A percentile compares a stretch with the other conserved stretches of the same genome.
phyloP scores from a whole-genome alignment of 2,888 invertebrate genomes.

The Tromatobia lineatoria region DNA sequence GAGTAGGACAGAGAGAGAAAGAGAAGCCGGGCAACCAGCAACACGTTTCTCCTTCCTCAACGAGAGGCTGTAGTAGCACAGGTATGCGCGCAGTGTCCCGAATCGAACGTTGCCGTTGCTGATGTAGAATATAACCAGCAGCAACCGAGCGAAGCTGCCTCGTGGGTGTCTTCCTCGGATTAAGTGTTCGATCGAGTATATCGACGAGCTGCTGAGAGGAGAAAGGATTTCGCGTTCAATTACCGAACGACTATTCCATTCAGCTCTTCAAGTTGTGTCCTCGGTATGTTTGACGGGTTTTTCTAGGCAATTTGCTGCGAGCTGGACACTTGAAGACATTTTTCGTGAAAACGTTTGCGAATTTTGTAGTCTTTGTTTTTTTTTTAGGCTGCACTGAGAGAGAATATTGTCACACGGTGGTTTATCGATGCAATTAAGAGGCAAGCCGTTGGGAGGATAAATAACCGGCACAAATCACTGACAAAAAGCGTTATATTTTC shows the following conservation, averaged over 20 bases:
- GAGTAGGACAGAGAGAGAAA: background rate
- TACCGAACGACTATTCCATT: background rate
- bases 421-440: too few species aligned
- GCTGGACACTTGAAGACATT: too few species aligned
- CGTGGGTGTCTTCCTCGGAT: conserved; percentile 22
- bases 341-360: too few species aligned
- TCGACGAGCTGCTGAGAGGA: background rate
- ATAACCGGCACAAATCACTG: background rate
- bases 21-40: background rate
- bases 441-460: background rate
- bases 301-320: too few species aligned
- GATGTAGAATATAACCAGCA: conserved; percentile 19
- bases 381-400: too few species aligned
- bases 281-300: too few species aligned
- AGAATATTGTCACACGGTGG: too few species aligned
- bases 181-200: conserved; percentile 1
- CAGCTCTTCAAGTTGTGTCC: too few species aligned
- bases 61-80: conserved; percentile 33
- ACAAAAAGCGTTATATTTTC: conserved; percentile 6
- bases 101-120: conserved; percentile 17
- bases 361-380: too few species aligned
- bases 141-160: conserved; percentile 8
- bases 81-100: conserved; percentile 28
- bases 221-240: conserved; percentile 24
- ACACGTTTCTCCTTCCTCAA: conserved; percentile 50